A percentile compares a stretch with the other conserved stretches of the same genome.
Evolutionary conservation across 2,113 vertebrate genomes (phyloP).

Genomic region (Spilogale gracilis): DNA sequence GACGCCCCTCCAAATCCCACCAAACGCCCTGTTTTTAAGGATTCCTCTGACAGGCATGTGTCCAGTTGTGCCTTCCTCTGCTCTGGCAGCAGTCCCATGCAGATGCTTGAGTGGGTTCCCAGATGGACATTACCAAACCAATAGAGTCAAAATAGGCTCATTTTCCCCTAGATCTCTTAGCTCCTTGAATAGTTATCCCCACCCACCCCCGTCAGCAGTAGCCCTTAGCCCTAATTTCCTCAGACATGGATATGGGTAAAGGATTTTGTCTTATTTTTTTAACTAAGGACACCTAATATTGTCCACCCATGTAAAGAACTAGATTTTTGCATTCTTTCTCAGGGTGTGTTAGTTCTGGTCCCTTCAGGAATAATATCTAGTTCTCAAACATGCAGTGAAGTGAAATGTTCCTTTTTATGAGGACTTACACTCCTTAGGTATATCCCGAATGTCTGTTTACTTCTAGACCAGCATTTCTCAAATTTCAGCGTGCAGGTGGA

Average conservation of each 20-base stretch:
- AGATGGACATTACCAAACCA: neutral
- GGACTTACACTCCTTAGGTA: neutral
- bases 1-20: neutral
- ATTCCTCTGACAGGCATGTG: neutral
- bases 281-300: neutral
- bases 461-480: neutral
- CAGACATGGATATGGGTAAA: neutral
- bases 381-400: neutral
- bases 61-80: neutral
- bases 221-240: neutral
- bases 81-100: neutral
- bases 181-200: neutral
- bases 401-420: neutral
- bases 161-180: neutral
- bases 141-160: neutral
- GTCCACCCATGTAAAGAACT: neutral
- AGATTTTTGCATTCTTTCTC: neutral
- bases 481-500: neutral
- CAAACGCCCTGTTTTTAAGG: neutral
- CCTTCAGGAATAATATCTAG: neutral
- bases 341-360: neutral
- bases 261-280: neutral
- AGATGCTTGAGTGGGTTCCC: neutral
- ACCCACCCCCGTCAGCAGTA: too few relatives aligned
- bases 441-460: neutral